Evolutionary conservation across 2,888 invertebrate genomes (phyloP).

Genomic region (Napeogenes sylphis): DNA sequence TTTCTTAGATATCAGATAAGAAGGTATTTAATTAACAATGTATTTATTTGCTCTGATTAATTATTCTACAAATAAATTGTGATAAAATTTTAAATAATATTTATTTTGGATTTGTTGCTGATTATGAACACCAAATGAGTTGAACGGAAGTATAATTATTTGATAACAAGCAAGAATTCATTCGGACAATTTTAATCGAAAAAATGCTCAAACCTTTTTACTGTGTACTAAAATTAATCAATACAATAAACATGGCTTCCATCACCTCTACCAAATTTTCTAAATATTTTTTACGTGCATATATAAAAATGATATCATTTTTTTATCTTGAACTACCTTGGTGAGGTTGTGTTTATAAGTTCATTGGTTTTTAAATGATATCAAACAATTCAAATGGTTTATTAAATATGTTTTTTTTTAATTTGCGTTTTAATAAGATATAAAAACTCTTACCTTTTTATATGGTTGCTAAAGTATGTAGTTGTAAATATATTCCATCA

Average conservation of each 20-base stretch:
- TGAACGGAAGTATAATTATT: slow-evolving; percentile 17
- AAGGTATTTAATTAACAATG: neutral
- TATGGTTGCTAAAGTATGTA: slow-evolving; percentile 10
- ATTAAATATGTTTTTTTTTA: neutral
- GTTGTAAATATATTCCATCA: slow-evolving; percentile 22
- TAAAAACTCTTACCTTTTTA: slow-evolving; percentile 12
- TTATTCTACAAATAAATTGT: slow-evolving; percentile 13
- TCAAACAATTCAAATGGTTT: too few species aligned
- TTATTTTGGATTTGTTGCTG: slow-evolving; percentile 14
- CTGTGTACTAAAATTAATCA: neutral
- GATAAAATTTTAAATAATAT: slow-evolving; percentile 11
- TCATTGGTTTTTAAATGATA: too few species aligned
- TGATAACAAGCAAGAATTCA: slow-evolving; percentile 12
- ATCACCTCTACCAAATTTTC: neutral
- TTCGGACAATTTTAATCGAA: too few species aligned
- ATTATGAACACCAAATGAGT: slow-evolving; percentile 12
- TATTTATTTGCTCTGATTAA: slow-evolving; percentile 13
- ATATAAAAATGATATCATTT: too few species aligned
- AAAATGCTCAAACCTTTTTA: too few species aligned
- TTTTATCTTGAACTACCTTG: neutral
- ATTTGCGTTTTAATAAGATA: neutral
- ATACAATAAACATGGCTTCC: neutral
- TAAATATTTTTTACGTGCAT: neutral
- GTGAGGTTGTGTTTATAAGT: neutral
- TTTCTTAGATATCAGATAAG: too few species aligned